Conservation (phyloP, 2,888 invertebrate species). For the Tipula lateralis region DNA sequence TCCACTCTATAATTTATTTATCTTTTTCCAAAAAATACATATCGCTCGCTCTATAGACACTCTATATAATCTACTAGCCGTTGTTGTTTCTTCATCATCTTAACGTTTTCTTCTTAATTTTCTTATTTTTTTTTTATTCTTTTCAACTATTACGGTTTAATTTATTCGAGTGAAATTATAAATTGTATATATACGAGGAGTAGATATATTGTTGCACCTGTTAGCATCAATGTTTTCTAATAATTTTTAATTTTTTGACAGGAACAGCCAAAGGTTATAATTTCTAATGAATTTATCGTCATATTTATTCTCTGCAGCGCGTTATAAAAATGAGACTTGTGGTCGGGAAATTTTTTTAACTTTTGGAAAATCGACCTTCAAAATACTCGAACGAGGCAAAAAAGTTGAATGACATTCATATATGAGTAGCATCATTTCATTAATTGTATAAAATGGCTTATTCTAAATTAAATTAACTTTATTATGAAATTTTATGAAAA, state of each 20-base stretch:
- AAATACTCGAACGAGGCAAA: background rate
- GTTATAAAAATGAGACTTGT: background rate
- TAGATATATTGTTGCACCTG: background rate
- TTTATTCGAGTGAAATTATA: background rate
- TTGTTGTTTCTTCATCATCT: background rate
- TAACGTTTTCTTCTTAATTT: background rate
- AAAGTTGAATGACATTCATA: background rate
- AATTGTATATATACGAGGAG: background rate
- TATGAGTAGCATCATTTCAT: background rate
- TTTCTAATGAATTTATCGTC: background rate
- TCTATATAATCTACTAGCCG: background rate
- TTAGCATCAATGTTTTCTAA: background rate
- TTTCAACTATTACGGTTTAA: background rate
- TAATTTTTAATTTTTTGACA: constrained; percentile 19
- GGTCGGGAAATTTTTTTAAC: background rate
- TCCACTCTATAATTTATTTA: constrained; percentile 24
- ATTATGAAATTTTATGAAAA: background rate
- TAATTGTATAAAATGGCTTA: background rate
- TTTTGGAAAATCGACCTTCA: constrained; percentile 13
- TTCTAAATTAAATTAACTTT: background rate
- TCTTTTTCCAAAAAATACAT: background rate
- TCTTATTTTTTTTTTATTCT: background rate
- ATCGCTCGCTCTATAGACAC: background rate
- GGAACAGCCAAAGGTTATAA: constrained; percentile 19
- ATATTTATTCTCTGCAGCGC: background rate